phyloP scores from a whole-genome alignment of 2,888 invertebrate species.

The Listrodromus nycthemerus region DNA sequence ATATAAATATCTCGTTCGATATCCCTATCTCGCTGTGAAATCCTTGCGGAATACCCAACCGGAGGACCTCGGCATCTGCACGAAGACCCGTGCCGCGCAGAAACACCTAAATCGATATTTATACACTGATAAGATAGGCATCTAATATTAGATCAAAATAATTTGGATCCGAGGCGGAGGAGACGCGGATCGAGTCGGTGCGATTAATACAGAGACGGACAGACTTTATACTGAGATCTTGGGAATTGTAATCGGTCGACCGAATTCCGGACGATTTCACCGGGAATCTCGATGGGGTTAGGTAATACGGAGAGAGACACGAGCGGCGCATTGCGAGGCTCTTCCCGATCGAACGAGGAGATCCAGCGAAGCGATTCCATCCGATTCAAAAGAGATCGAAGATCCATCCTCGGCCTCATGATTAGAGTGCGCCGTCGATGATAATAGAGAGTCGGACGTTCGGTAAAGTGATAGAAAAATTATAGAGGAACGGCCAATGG shows the following conservation, averaged over 20 bases:
- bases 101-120: conserved; percentile 77
- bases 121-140: conserved; percentile 68
- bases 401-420: neutral
- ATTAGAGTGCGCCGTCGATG: neutral
- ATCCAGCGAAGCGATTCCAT: conserved; percentile 15
- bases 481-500: neutral
- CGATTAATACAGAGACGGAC: conserved; percentile 3
- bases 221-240: neutral
- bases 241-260: neutral
- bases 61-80: conserved; percentile 17
- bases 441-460: neutral
- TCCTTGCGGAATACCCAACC: neutral
- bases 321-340: neutral
- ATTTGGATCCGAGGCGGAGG: conserved; percentile 39
- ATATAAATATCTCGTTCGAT: conserved; percentile 17
- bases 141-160: conserved; percentile 59
- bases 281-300: neutral
- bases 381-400: conserved; percentile 16
- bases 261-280: neutral
- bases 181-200: neutral
- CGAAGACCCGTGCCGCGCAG: conserved; percentile 33
- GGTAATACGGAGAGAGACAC: neutral
- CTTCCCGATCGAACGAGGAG: neutral
- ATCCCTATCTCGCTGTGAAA: conserved; percentile 1
- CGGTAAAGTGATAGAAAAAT: conserved; percentile 16